A percentile compares a stretch with the other conserved stretches of the same genome.
Evolutionary conservation across 2,797 vertebrate species (phyloP).

Genomic region (Arremon brunneinucha): DNA sequence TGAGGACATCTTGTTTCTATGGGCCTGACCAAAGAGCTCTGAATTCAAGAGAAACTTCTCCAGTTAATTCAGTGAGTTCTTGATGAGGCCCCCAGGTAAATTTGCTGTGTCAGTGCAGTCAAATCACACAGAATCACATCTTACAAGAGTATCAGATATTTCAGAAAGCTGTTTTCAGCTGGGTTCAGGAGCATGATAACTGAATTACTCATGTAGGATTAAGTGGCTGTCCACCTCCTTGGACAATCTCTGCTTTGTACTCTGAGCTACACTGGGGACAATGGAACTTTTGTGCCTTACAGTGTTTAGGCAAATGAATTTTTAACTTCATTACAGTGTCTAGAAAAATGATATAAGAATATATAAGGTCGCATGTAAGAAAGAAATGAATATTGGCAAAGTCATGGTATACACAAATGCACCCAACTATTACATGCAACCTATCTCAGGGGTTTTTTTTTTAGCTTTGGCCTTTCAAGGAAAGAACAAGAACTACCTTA

Average conservation of each 20-base stretch:
- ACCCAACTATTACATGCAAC: not conserved
- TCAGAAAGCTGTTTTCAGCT: not conserved
- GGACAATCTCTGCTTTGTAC: not conserved
- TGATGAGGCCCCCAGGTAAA: not conserved
- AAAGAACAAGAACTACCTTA: not conserved
- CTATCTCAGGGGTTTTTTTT: not conserved
- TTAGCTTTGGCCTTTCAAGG: not conserved
- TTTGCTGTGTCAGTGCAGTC: not conserved
- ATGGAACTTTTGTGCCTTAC: not conserved
- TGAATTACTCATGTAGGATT: not conserved
- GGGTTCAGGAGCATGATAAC: not conserved
- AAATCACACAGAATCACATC: not conserved
- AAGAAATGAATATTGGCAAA: not conserved
- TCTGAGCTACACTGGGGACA: not conserved
- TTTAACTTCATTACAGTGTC: not conserved
- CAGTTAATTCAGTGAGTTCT: not conserved
- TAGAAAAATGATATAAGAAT: not conserved
- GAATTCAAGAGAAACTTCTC: not conserved
- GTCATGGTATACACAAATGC: not conserved
- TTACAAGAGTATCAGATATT: not conserved
- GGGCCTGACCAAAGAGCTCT: not conserved
- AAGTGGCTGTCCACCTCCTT: not conserved
- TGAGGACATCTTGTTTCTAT: not conserved
- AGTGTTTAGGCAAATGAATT: not conserved
- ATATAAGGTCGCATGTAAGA: not conserved